A percentile compares a stretch with the other conserved stretches of the same genome.
These are phyloP conservation scores for Phallusia fumigata DNA, from an alignment of 23 tunicate genomes.

Conservation along the genomic window DNA sequence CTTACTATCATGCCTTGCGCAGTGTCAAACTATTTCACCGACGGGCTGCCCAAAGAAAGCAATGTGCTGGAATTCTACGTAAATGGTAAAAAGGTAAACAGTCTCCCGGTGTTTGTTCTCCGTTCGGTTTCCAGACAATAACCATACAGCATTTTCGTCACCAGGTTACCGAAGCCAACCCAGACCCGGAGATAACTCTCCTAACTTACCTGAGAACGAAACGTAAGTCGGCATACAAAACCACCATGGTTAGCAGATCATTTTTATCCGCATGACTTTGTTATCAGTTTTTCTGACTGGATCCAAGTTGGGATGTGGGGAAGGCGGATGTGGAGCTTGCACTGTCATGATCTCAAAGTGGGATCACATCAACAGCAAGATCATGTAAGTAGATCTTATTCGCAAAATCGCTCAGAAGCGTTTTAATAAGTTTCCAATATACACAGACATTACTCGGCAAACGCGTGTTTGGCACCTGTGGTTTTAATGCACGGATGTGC, in stretches of 20 bases:
- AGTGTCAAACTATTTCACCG: no score
- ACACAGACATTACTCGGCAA: conserved; percentile 75
- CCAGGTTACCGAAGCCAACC: conserved; percentile 23
- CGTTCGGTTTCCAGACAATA: no score
- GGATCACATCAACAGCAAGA: conserved; percentile 23
- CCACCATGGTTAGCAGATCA: background rate
- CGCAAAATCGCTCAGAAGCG: no score
- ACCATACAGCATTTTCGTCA: background rate
- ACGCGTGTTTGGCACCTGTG: conserved; percentile 85
- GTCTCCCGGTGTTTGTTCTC: no score
- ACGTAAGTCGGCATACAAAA: conserved; percentile 13
- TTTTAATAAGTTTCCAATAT: no score
- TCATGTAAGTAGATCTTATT: background rate
- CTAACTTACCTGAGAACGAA: conserved; percentile 39
- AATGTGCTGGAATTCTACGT: background rate
- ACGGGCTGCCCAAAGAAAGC: no score
- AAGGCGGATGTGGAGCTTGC: conserved; percentile 99
- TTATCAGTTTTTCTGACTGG: conserved; percentile 39
- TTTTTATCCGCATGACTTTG: background rate
- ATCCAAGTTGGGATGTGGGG: conserved; percentile 93
- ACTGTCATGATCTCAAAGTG: conserved; percentile 94
- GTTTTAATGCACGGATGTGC: conserved; percentile 67
- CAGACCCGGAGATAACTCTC: conserved; percentile 52
- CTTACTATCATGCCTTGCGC: no score
- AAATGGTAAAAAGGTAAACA: background rate